Conservation (phyloP, 2,888 invertebrate species). For the Eristalinus aeneus region DNA sequence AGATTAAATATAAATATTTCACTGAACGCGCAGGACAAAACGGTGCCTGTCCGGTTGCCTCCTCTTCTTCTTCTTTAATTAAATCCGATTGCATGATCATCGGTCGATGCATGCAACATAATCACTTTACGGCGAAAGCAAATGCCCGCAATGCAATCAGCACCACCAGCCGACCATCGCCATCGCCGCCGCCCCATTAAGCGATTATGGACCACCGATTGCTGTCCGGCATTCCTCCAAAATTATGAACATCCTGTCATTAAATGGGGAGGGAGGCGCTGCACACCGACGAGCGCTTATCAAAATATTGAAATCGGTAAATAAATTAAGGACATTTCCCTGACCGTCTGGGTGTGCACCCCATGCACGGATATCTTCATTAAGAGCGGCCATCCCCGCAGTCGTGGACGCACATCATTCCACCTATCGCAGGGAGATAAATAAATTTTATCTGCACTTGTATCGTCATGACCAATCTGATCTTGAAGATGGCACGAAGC, state of each 20-base stretch:
- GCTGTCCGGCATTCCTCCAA: constrained; percentile 52
- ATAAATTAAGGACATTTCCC: constrained; percentile 58
- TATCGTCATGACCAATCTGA: constrained; percentile 55
- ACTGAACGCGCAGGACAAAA: neutral
- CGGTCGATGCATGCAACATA: constrained; percentile 50
- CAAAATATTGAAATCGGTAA: constrained; percentile 64
- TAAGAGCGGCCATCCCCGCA: constrained; percentile 19
- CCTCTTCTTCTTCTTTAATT: constrained; percentile 37
- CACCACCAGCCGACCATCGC: neutral
- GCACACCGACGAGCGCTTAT: constrained; percentile 27
- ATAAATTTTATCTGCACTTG: constrained; percentile 63
- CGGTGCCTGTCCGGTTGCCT: too few relatives aligned
- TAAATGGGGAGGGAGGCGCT: constrained; percentile 42
- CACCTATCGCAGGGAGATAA: constrained; percentile 42
- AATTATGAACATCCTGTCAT: constrained; percentile 64
- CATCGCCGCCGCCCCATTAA: constrained; percentile 30
- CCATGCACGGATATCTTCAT: constrained; percentile 52
- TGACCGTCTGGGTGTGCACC: neutral
- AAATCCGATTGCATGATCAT: constrained; percentile 58
- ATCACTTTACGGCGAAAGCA: constrained; percentile 39
- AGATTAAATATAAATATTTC: neutral
- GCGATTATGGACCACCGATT: constrained; percentile 43
- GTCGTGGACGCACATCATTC: constrained; percentile 25
- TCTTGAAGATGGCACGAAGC: constrained; percentile 31
- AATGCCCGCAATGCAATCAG: neutral